Base-by-base conservation (phyloP, 2,888 invertebrate genomes). In the Aspidiotus rigidus region DNA sequence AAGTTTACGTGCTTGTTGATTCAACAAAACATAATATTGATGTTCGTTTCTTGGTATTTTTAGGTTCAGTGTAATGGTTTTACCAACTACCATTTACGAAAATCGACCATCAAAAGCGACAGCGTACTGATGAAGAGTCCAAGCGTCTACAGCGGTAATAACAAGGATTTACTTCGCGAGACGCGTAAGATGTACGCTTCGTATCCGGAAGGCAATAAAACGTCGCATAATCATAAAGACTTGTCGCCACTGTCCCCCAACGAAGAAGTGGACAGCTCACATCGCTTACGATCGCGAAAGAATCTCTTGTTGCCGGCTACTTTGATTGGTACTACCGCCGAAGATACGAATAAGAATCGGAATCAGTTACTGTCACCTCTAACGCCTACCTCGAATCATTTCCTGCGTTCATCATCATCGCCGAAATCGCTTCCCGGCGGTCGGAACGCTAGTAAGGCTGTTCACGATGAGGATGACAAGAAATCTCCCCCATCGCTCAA, bases 261-360 rank as follows among this genome's bases (percentile, higher is more conserved):
- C 7, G 69, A 56, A n/a, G 67, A 67, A 39, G 64, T 57, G 17
- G 67, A 67, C 17, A 44, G 16, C 7, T 60, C 67, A 11, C 71
- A 70, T 56, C 67, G 70, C 42, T 69, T 71, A 57, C 70, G 71
- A 7, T 67, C 67, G 7, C 73, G 73, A 10, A 72, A 72, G 42
- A 72, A 72, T 59, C 72, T 73, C 54, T 59, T 75, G 69, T 73
- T 75, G 40, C 74, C 75, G 7, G 75, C 74, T 41, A 79, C 77
- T 73, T 78, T 79, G 71, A 75, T 79, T 42, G 78, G 78, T 7
- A 77, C 78, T 1, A 76, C 78, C 8, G 77, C 77, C 15, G 80
- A 79, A 61, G 78, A 79, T 70, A 79, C 42, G 5, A 42, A 28
- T 17, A 57, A 59, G 28, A 57, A 67, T n/a, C 17, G 53, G 11